phyloP scores from a whole-genome alignment of 1,140 invertebrate species.

The Zeugodacus cucurbitae region DNA sequence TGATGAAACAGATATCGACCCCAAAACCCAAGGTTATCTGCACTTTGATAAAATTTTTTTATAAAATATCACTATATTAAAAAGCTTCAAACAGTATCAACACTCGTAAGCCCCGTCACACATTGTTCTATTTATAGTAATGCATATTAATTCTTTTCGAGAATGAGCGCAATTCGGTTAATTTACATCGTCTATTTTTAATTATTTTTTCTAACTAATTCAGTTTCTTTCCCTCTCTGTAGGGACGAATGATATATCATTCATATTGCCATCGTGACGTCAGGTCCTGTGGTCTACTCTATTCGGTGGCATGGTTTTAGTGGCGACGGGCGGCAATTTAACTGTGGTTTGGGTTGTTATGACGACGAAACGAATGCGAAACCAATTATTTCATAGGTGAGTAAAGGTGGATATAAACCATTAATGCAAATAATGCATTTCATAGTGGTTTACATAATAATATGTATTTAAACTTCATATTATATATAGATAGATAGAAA shows the following conservation, averaged over 20 bases:
- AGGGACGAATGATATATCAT: slow-evolving; percentile 64
- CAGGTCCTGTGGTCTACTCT: slow-evolving; percentile 86
- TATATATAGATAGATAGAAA: too few species aligned
- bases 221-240: neutral
- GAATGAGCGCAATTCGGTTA: neutral
- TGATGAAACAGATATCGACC: too few species aligned
- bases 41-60: too few species aligned
- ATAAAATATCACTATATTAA: too few species aligned
- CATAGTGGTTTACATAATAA: too few species aligned
- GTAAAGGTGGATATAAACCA: slow-evolving; percentile 47
- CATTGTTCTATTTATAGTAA: too few species aligned
- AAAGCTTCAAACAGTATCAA: too few species aligned
- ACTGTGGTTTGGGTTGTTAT: slow-evolving; percentile 96
- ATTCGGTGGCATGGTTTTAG: slow-evolving; percentile 88
- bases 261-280: slow-evolving; percentile 85
- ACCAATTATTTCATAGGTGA: slow-evolving; percentile 93
- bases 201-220: neutral
- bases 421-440: neutral
- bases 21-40: too few species aligned
- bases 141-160: too few species aligned
- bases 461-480: too few species aligned
- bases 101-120: too few species aligned
- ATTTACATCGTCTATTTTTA: neutral
- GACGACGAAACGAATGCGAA: slow-evolving; percentile 91
- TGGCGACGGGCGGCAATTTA: slow-evolving; percentile 92